Percentiles rank a stretch among this genome's conserved stretches.
phyloP scores from a whole-genome alignment of 1,140 invertebrate genomes.

The Archegozetes longisetosus region DNA sequence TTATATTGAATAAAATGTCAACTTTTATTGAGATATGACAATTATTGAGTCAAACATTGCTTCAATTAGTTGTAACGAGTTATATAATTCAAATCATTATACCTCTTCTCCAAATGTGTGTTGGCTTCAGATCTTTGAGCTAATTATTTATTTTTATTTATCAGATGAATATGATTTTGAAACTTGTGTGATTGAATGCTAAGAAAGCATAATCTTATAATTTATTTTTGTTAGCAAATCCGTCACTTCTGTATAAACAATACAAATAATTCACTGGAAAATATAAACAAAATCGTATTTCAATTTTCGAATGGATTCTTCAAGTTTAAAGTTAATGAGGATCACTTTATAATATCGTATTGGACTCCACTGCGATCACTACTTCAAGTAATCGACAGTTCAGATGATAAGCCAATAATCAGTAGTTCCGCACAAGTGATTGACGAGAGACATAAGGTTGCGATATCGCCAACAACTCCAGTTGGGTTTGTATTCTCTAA shows the following conservation, averaged over 20 bases:
- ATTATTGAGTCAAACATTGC: no score
- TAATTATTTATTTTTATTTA: no score
- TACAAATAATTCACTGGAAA: background rate
- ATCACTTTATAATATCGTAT: conserved; percentile 1
- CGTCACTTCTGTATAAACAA: background rate
- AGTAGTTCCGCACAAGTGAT: background rate
- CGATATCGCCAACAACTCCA: background rate
- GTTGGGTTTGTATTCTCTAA: background rate
- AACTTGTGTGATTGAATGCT: no score
- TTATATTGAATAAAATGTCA: no score
- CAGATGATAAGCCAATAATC: background rate
- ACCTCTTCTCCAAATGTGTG: no score
- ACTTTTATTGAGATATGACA: no score
- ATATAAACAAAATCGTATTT: background rate
- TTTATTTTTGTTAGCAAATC: background rate
- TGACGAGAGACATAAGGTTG: background rate
- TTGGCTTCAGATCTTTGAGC: no score
- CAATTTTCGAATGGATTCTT: conserved; percentile 7
- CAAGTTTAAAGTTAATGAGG: background rate
- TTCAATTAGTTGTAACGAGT: no score
- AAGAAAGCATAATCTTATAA: no score
- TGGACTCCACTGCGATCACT: conserved; percentile 3
- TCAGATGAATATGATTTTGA: no score
- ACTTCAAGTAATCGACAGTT: background rate
- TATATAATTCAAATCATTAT: no score